phyloP scores from a whole-genome alignment of 2,888 invertebrate species.

The Luperina nickerlii region DNA sequence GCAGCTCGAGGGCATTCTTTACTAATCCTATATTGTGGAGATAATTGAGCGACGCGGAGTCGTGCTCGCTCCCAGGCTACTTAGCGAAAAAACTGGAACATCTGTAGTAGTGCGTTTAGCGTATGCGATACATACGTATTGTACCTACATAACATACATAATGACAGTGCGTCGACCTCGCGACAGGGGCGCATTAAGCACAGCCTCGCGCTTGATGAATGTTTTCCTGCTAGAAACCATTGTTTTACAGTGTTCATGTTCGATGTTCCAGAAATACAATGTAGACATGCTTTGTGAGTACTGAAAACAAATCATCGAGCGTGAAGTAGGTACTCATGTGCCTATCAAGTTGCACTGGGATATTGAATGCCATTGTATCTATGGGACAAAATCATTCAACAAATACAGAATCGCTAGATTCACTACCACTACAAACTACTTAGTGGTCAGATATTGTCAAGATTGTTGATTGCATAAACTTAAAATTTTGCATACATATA shows the following conservation, averaged over 20 bases:
- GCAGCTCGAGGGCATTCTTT: slow-evolving; percentile 65
- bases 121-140: slow-evolving; percentile 68
- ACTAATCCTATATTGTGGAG: slow-evolving; percentile 68
- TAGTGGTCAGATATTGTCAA: not conserved
- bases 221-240: slow-evolving; percentile 77
- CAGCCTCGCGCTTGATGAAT: slow-evolving; percentile 73
- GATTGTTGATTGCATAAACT: not conserved
- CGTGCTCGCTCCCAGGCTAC: slow-evolving; percentile 39
- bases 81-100: slow-evolving; percentile 73
- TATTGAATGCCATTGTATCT: slow-evolving; percentile 20
- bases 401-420: slow-evolving; percentile 9
- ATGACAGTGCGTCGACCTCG: slow-evolving; percentile 70
- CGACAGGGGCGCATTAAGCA: slow-evolving; percentile 63
- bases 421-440: too few relatives aligned
- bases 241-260: slow-evolving; percentile 72
- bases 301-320: slow-evolving; percentile 64
- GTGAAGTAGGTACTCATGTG: slow-evolving; percentile 54
- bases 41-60: slow-evolving; percentile 50
- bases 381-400: slow-evolving; percentile 11
- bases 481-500: not conserved
- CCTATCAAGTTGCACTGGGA: slow-evolving; percentile 39
- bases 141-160: slow-evolving; percentile 51
- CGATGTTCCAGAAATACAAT: slow-evolving; percentile 77
- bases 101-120: slow-evolving; percentile 69
- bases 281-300: slow-evolving; percentile 69